Conservation (phyloP, 2,888 invertebrate genomes). For the Balanococcus diminutus region DNA sequence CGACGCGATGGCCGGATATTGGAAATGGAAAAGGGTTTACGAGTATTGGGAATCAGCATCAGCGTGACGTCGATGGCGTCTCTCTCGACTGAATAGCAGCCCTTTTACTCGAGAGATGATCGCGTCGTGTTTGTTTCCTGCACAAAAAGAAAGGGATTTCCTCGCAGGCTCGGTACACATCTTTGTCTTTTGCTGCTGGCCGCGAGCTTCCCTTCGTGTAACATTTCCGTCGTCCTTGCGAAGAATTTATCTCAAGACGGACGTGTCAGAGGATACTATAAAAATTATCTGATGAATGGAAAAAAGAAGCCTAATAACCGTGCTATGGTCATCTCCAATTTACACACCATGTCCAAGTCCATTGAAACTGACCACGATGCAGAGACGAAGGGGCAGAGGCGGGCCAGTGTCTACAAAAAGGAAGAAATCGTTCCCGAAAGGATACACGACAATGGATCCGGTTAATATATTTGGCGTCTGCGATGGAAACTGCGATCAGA, state of each 20-base stretch:
- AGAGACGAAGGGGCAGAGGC: too few relatives aligned
- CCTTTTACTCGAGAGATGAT: not conserved
- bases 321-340: not conserved
- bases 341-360: not conserved
- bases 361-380: not conserved
- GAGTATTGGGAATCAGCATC: not conserved
- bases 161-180: too few relatives aligned
- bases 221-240: not conserved
- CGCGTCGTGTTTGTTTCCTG: not conserved
- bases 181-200: not conserved
- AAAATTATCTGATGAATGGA: too few relatives aligned
- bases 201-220: not conserved
- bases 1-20: not conserved
- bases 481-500: not conserved
- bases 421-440: not conserved
- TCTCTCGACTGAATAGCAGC: not conserved
- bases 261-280: too few relatives aligned
- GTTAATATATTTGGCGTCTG: slow-evolving; percentile 48
- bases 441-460: slow-evolving; percentile 19
- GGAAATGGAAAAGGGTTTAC: not conserved
- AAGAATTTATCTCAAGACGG: not conserved
- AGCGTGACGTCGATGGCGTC: not conserved
- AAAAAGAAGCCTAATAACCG: too few relatives aligned
- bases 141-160: too few relatives aligned
- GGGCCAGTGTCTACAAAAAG: not conserved